Evolutionary conservation across 2,797 vertebrate genomes (phyloP).

Genomic region (Syndactyla subalaris): DNA sequence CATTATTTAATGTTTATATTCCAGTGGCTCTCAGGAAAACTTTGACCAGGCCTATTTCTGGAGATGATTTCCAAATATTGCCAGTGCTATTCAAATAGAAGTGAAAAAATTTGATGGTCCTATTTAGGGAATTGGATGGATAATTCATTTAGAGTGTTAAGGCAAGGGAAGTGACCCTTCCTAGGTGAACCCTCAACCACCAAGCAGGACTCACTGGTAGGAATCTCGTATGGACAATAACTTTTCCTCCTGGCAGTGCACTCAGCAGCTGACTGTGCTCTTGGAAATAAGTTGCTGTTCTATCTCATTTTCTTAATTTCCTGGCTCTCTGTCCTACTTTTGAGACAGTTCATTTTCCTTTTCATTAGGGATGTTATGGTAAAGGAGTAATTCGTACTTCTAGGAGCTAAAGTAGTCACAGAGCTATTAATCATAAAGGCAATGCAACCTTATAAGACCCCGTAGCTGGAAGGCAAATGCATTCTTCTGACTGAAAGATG

Average conservation of each 20-base stretch:
- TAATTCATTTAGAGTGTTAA: not conserved
- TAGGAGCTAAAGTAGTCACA: slow-evolving; percentile 6
- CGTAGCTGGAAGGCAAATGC: not conserved
- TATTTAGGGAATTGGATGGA: not conserved
- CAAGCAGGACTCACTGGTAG: not conserved
- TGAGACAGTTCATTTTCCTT: slow-evolving; percentile 11
- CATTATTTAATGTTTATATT: not conserved
- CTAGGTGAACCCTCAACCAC: not conserved
- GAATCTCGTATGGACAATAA: not conserved
- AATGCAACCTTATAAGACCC: not conserved
- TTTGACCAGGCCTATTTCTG: not conserved
- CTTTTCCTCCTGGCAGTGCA: not conserved
- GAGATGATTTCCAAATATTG: not conserved
- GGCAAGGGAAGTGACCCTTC: not conserved
- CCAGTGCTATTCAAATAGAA: not conserved
- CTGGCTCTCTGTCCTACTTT: slow-evolving; percentile 26
- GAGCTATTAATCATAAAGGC: not conserved
- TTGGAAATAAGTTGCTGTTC: slow-evolving; percentile 16
- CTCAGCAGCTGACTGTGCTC: not conserved
- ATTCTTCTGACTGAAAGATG: not conserved
- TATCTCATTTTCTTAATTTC: slow-evolving; percentile 48
- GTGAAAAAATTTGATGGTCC: not conserved
- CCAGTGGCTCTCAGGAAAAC: not conserved
- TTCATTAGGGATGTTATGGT: not conserved
- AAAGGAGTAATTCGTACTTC: not conserved